Conservation (phyloP, 2,888 invertebrate genomes). For the Epirrita christyi region DNA sequence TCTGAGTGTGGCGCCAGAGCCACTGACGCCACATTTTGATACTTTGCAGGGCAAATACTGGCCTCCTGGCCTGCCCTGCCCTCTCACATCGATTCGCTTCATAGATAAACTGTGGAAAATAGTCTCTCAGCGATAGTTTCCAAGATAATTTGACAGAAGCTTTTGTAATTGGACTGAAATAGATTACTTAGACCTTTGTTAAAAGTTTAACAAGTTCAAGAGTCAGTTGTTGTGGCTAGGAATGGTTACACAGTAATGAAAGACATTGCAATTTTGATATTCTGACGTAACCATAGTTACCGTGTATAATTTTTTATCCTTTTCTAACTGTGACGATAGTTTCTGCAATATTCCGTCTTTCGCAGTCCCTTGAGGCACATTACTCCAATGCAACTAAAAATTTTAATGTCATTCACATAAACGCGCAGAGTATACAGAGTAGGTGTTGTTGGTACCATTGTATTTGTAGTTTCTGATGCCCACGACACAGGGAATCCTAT, state of each 20-base stretch:
- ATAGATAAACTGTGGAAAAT: slow-evolving; percentile 35
- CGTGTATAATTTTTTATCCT: too few species aligned
- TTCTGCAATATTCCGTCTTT: too few species aligned
- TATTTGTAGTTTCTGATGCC: too few species aligned
- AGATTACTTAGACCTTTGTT: background rate
- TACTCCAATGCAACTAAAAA: too few species aligned
- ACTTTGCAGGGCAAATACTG: slow-evolving; percentile 54
- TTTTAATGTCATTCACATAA: too few species aligned
- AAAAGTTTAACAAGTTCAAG: slow-evolving; percentile 17
- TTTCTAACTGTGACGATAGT: too few species aligned
- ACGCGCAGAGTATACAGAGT: too few species aligned
- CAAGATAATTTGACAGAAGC: slow-evolving; percentile 20
- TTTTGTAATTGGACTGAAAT: slow-evolving; percentile 4
- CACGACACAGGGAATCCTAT: too few species aligned
- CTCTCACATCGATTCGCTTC: slow-evolving; percentile 42
- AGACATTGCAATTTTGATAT: background rate
- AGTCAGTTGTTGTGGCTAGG: background rate
- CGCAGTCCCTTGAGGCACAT: too few species aligned
- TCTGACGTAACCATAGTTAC: background rate
- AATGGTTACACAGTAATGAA: background rate
- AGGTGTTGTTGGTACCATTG: too few species aligned
- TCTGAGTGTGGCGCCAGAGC: slow-evolving; percentile 48
- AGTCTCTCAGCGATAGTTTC: slow-evolving; percentile 11
- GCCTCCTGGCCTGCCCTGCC: slow-evolving; percentile 42
- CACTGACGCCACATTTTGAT: too few species aligned